Base-by-base conservation (phyloP, 2,888 invertebrate genomes). In the Ariolimax columbianus region DNA sequence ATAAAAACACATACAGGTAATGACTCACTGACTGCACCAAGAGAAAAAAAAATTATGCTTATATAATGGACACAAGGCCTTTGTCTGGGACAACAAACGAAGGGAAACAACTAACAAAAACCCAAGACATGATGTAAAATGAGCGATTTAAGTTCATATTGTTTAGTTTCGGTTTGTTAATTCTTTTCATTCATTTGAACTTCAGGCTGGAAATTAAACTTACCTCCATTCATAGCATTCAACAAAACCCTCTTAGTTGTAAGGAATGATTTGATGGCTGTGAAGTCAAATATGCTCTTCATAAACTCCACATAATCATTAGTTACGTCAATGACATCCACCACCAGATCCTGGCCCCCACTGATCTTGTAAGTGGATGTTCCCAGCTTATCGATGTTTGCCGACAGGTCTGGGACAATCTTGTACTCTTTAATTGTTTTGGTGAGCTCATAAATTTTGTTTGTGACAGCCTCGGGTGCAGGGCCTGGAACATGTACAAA, bases 271-370 rank as follows among this genome's bases (percentile, higher is more conserved):
- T 96, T 96, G 85, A 99, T 96, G 92, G 96, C 96, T 72, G 94
- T 94, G 94, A 99, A 99, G 95, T 99, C 98, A 94, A 99, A 99
- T 89, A 99, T 98, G 91, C 97, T 96, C 94, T 98, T 97, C 99
- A 99, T 99, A 88, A 97, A 96, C 0, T 95, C 95, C 0, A 97
- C 96, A 93, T 99, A 99, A 93, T 98, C 97, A 30, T 96, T 95
- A 0, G 99, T 98, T 0, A 98, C 96, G 94, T 99, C 98, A 83
- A 99, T 96, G 0, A 99, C 96, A 88, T 97, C 96, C 26, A 94
- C 92, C 26, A 86, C 89, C 86, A 94, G 94, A 0, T 95, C 95
- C n/a, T n/a, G n/a, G 0, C 43, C 81, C 17, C 77, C 78, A 38
- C 68, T 68, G 30, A 87, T 66, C 0, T 70, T 73, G 92, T 96